Percentiles rank a stretch among this genome's conserved stretches.
These are phyloP conservation scores for Phrynocephalus vlangalii DNA, from an alignment of 2,797 vertebrate species.

Conservation along the genomic window DNA sequence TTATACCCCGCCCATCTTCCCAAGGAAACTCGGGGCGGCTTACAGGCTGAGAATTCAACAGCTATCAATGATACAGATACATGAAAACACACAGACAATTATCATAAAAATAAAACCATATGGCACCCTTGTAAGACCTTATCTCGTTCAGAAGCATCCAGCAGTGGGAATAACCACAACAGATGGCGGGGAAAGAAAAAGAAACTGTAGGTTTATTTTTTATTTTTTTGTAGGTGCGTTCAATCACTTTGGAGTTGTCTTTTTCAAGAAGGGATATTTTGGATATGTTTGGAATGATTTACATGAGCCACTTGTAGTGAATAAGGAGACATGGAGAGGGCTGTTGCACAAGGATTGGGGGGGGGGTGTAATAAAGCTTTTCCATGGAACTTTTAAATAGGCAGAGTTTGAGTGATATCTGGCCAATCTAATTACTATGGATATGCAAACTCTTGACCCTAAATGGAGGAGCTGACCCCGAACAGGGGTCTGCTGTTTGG, in stretches of 20 bases:
- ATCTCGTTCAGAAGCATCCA: too few relatives aligned
- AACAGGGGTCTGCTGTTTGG: too few relatives aligned
- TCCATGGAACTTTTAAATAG: neutral
- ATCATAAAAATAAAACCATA: too few relatives aligned
- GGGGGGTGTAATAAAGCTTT: neutral
- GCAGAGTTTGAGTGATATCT: constrained; percentile 1
- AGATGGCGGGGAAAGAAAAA: too few relatives aligned
- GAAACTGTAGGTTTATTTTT: too few relatives aligned
- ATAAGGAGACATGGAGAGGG: neutral
- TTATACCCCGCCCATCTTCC: too few relatives aligned
- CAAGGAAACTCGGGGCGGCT: too few relatives aligned
- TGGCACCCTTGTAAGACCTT: too few relatives aligned
- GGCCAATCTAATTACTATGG: constrained; percentile 30
- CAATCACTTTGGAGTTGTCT: neutral
- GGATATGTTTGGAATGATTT: neutral
- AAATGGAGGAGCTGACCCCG: neutral
- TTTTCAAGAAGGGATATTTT: neutral
- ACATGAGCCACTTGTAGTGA: neutral
- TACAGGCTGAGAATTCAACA: too few relatives aligned
- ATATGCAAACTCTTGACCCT: constrained; percentile 11
- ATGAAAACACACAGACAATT: too few relatives aligned
- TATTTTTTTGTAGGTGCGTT: neutral
- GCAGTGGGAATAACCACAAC: too few relatives aligned
- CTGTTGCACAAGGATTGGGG: neutral
- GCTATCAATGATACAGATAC: too few relatives aligned